phyloP scores from a whole-genome alignment of 2,888 invertebrate genomes.

The Sclerodermus sp. region DNA sequence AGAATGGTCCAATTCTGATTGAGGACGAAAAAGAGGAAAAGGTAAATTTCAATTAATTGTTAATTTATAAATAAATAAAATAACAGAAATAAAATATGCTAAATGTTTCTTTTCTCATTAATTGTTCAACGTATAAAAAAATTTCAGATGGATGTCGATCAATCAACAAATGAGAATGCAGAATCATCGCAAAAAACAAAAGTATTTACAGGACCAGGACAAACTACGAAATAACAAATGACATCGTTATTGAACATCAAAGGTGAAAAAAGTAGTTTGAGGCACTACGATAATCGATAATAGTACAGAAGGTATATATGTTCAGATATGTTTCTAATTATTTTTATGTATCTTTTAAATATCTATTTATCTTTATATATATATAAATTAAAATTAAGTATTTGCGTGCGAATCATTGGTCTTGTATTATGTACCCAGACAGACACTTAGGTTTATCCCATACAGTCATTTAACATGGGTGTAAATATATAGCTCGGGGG shows the following conservation, averaged over 20 bases:
- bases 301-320: slow-evolving; percentile 21
- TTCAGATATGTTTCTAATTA: slow-evolving; percentile 18
- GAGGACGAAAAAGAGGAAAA: slow-evolving; percentile 59
- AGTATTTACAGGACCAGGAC: slow-evolving; percentile 40
- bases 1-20: slow-evolving; percentile 64
- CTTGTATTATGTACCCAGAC: no score
- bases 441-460: no score
- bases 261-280: slow-evolving; percentile 28
- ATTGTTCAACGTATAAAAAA: no score
- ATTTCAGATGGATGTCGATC: slow-evolving; percentile 53
- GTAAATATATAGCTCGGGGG: no score
- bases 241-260: slow-evolving; percentile 32
- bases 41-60: slow-evolving; percentile 31
- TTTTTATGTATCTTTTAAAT: not conserved
- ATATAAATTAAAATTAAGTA: no score
- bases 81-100: no score
- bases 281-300: slow-evolving; percentile 27
- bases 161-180: slow-evolving; percentile 44
- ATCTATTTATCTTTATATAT: no score
- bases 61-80: no score
- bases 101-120: not conserved
- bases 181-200: slow-evolving; percentile 53
- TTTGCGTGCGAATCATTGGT: no score
- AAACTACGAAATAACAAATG: slow-evolving; percentile 53
- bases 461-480: no score